Conservation (phyloP, 2,797 vertebrate genomes). For the Trachops cirrhosus region DNA sequence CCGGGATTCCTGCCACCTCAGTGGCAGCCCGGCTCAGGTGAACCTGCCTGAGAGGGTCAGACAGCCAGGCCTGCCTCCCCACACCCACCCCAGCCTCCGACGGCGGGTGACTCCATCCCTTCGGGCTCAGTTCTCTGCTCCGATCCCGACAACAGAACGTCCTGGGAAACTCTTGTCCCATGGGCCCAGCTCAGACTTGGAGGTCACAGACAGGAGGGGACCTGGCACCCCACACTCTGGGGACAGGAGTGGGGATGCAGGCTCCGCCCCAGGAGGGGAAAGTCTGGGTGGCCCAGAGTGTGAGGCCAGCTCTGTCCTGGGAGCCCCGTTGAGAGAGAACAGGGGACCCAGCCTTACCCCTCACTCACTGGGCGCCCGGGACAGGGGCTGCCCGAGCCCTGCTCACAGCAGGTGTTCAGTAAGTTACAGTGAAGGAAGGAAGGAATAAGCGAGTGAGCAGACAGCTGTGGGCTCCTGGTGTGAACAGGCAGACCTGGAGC, state of each 20-base stretch:
- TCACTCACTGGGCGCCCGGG: accelerated
- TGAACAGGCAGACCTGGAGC: neutral
- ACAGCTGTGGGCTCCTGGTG: accelerated
- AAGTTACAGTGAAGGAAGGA: accelerated
- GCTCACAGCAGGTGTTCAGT: neutral
- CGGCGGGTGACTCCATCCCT: accelerated
- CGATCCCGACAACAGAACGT: neutral
- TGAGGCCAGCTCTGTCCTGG: neutral
- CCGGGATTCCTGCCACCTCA: neutral
- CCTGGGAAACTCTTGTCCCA: neutral
- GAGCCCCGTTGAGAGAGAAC: neutral
- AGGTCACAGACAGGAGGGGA: neutral
- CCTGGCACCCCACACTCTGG: neutral
- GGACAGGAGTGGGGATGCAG: neutral
- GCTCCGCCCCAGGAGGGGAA: neutral
- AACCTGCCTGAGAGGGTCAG: accelerated
- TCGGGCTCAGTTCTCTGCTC: neutral
- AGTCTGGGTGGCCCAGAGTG: neutral
- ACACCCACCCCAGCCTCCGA: accelerated
- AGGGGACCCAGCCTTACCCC: neutral
- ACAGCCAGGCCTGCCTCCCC: neutral
- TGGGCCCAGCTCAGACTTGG: neutral
- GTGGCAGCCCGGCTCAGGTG: neutral
- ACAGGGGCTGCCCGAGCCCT: neutral
- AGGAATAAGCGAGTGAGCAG: accelerated